Base-by-base conservation (phyloP, 2,113 vertebrate genomes). In the Piprites chloris region DNA sequence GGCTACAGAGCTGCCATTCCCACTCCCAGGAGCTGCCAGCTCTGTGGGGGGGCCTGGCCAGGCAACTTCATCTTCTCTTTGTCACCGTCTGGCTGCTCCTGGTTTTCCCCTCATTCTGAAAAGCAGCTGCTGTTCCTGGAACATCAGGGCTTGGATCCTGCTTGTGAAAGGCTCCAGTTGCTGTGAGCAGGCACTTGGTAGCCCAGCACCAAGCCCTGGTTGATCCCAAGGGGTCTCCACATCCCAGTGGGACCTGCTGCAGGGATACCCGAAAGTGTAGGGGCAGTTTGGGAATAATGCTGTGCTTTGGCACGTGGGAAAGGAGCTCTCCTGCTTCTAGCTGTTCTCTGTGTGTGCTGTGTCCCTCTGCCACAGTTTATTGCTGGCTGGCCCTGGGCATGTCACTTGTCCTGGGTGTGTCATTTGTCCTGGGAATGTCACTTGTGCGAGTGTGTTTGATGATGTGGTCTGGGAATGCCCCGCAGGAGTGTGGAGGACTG, bases 381-480 rank as follows among this genome's bases (percentile, higher is more conserved):
- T 30, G 1, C 37, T 21, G 7, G 0, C 23, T 49, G 39, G 63
- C 63, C 56, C 32, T 1, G 23, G 62, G 26, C 56, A 42, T 1
- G 26, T 53, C 49, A 2, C 83, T 90, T 39, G 18, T 12, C 33
- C 77, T 23, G 19, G 59, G 59, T 7, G 16, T 55, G 33, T 26
- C 50, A 17, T 14, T 52, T 52, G 27, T 19, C 53, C 53, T 32
- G 24, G 53, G 28, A 3, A 33, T 55, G 53, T 55, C 53, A 55
- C 32, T 21, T 55, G 47, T 62, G 8, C 24, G 22, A 1, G 1
- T 18, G 23, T 1, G 8, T 35, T 13, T 7, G 33, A 17, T 1
- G 11, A 3, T 7, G 27, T 18, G 6, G 68, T 11, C 35, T 39
- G 47, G 74, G n/a, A 21, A 22, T 2, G 9, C 24, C 37, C 52